Percentiles rank a stretch among this genome's conserved stretches.
Conservation (phyloP, 2,113 vertebrate species). For the Atractosteus spatula region DNA sequence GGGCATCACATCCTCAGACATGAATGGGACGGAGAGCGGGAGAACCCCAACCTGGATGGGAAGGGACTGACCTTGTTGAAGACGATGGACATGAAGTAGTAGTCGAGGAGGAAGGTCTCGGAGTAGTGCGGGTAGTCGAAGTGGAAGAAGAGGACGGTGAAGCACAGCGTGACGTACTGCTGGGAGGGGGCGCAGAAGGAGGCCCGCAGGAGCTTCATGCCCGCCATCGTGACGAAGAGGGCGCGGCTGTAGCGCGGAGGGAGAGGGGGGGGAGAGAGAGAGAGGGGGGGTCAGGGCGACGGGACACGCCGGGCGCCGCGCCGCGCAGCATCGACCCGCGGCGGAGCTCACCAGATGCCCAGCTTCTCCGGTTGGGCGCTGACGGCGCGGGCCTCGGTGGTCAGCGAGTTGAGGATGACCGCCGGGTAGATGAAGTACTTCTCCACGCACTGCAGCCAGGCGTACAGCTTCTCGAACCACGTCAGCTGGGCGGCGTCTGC, state of each 20-base stretch:
- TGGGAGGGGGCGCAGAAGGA: constrained; percentile 82
- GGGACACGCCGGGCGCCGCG: no score
- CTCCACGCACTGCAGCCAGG: constrained; percentile 84
- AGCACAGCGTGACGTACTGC: constrained; percentile 84
- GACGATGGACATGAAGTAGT: constrained; percentile 87
- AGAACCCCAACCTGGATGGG: no score
- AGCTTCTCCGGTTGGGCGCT: constrained; percentile 76
- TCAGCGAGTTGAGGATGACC: constrained; percentile 83
- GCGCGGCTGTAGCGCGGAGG: constrained; percentile 68
- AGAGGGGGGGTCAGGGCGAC: neutral
- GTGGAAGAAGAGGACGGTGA: constrained; percentile 86
- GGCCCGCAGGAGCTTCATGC: constrained; percentile 83
- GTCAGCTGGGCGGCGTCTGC: constrained; percentile 85
- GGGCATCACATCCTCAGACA: no score
- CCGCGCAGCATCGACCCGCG: neutral
- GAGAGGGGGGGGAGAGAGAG: neutral
- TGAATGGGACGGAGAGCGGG: no score
- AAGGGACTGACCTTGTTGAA: constrained; percentile 77
- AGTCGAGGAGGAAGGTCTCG: constrained; percentile 85
- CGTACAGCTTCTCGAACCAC: constrained; percentile 90
- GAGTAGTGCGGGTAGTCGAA: constrained; percentile 85
- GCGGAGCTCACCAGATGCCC: constrained; percentile 74
- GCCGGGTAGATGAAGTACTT: constrained; percentile 87
- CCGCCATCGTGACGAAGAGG: constrained; percentile 82
- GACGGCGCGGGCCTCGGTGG: constrained; percentile 74